These are phyloP conservation scores for Peromyscus eremicus DNA, from an alignment of 2,797 vertebrate genomes.

Conservation along the genomic window DNA sequence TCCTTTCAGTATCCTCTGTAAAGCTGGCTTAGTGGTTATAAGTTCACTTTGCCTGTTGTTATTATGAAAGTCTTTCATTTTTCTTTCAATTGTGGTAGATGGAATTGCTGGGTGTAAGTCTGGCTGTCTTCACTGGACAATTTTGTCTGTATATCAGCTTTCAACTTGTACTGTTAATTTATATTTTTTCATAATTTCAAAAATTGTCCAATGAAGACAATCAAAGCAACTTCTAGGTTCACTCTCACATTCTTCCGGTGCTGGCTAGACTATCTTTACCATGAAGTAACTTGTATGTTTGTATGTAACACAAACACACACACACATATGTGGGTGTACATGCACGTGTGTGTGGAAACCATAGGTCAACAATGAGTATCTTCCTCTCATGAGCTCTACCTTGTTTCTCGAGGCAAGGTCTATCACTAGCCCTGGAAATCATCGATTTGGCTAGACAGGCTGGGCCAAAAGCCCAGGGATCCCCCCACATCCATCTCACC, in stretches of 20 bases:
- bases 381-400: not conserved
- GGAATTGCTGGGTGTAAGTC: not conserved
- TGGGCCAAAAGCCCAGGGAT: not conserved
- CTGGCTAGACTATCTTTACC: not conserved
- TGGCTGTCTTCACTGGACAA: not conserved
- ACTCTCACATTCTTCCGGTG: fast-evolving
- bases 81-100: not conserved
- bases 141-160: not conserved
- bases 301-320: too few relatives aligned
- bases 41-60: not conserved
- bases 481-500: not conserved
- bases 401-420: not conserved
- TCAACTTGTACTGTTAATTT: not conserved
- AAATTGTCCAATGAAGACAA: not conserved
- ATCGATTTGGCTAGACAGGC: not conserved
- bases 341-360: not conserved
- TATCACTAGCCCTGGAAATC: not conserved
- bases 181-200: not conserved
- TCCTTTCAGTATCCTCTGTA: not conserved
- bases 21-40: not conserved
- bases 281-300: not conserved
- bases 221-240: not conserved
- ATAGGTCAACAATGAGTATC: not conserved
- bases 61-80: not conserved
- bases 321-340: not conserved